Evolutionary conservation across 2,797 vertebrate genomes (phyloP).

Genomic region (Somateria mollissima): DNA sequence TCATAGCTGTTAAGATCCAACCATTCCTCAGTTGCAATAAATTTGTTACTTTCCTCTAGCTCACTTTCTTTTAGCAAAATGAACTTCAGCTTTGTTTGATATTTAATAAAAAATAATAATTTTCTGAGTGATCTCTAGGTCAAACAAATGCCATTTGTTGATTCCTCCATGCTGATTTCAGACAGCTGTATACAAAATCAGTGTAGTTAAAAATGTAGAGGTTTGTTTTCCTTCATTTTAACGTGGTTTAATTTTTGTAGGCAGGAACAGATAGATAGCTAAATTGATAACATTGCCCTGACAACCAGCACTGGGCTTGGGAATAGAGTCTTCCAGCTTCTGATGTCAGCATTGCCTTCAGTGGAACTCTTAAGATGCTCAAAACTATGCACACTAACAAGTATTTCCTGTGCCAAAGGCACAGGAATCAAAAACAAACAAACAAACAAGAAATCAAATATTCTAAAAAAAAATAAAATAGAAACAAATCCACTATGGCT

Average conservation of each 20-base stretch:
- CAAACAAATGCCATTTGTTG: background rate
- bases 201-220: background rate
- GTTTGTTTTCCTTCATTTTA: background rate
- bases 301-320: background rate
- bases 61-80: background rate
- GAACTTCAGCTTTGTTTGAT: background rate
- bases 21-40: background rate
- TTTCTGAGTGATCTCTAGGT: background rate
- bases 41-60: background rate
- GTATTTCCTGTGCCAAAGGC: background rate
- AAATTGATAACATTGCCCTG: background rate
- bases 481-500: background rate
- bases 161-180: background rate
- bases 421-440: background rate
- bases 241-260: background rate
- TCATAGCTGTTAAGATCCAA: background rate
- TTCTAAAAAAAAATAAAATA: background rate
- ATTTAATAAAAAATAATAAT: background rate
- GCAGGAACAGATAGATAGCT: background rate
- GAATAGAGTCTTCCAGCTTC: background rate
- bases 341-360: background rate
- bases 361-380: background rate
- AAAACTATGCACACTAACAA: background rate
- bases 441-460: background rate
- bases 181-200: background rate